Evolutionary conservation across 2,888 invertebrate genomes (phyloP), one percentile per base, ranked within the genome.

Genomic region (Anarsia innoxiella): DNA sequence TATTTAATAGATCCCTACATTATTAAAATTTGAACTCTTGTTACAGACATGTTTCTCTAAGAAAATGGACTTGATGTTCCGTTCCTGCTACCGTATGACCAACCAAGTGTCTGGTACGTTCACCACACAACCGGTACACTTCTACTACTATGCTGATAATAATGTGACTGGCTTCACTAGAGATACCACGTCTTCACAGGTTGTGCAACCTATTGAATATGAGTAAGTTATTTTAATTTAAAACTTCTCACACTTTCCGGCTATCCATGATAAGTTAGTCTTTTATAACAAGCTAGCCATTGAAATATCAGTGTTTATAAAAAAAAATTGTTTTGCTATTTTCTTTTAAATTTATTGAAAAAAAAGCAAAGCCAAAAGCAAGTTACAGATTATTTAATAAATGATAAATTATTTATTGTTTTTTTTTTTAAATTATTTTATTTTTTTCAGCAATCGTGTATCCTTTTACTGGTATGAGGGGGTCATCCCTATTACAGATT

Each of bases 1-100:
- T n/a, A n/a, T n/a, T n/a, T n/a, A n/a, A n/a, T n/a, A n/a, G n/a
- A n/a, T n/a, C n/a, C n/a, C n/a, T n/a, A n/a, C n/a, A n/a, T n/a
- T n/a, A n/a, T n/a, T n/a, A n/a, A n/a, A n/a, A n/a, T n/a, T 2
- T 11, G 3, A 30, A 6, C 13, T n/a, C 10, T 25, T 26, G 14
- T 30, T 16, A 2, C 61, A 78, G 78, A 56, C 68, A 1, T 79
- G 79, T 39, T 48, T 72, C 12, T 49, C 56, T 0, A 57, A 55
- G 11, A 40, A 47, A 10, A 41, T 77, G 43, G 77, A 79, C 37
- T 48, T 75, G 23, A 56, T 78, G 46, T 77, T 66, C 42, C 52
- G 49, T 15, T 51, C 57, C 1, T 76, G 75, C 46, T 79, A 76
- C 43, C 37, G 37, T 3, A 37, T 77, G 9, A 39, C 50, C 32